Conservation (phyloP, 37 sponge, comb jelly and placozoan genomes). For the Ianthella basta region DNA sequence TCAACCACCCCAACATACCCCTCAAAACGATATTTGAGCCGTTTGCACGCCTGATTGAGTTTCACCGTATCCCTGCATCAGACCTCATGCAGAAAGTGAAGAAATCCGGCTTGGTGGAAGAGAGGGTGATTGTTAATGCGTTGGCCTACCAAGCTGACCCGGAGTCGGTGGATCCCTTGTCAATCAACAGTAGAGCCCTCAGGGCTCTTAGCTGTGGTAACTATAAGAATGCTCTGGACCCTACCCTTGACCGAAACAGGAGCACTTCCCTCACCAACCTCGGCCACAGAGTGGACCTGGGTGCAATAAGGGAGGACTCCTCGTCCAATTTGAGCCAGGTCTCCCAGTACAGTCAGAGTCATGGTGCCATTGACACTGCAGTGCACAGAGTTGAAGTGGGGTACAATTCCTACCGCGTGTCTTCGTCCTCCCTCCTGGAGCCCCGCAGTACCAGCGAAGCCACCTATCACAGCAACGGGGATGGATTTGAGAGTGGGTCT, state of each 20-base stretch:
- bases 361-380: background rate
- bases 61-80: slow-evolving; percentile 78
- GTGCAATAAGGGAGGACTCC: background rate
- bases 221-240: background rate
- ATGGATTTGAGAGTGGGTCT: background rate
- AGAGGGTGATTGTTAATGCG: slow-evolving; percentile 81
- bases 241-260: background rate
- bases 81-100: slow-evolving; percentile 90
- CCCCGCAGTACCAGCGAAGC: background rate
- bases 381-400: background rate
- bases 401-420: background rate
- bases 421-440: background rate
- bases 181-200: background rate
- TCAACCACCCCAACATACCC: slow-evolving; percentile 28
- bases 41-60: slow-evolving; percentile 81
- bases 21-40: slow-evolving; percentile 78
- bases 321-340: background rate
- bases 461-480: background rate
- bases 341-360: slow-evolving; percentile 7
- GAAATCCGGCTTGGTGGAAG: slow-evolving; percentile 72
- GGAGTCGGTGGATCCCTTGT: slow-evolving; percentile 58
- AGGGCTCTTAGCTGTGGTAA: slow-evolving; percentile 21
- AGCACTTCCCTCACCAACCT: slow-evolving; percentile 13
- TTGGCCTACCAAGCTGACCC: slow-evolving; percentile 97
- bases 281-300: background rate